These are phyloP conservation scores for Triplophysa yarkandensis DNA, from an alignment of 2,797 vertebrate genomes.

Conservation along the genomic window DNA sequence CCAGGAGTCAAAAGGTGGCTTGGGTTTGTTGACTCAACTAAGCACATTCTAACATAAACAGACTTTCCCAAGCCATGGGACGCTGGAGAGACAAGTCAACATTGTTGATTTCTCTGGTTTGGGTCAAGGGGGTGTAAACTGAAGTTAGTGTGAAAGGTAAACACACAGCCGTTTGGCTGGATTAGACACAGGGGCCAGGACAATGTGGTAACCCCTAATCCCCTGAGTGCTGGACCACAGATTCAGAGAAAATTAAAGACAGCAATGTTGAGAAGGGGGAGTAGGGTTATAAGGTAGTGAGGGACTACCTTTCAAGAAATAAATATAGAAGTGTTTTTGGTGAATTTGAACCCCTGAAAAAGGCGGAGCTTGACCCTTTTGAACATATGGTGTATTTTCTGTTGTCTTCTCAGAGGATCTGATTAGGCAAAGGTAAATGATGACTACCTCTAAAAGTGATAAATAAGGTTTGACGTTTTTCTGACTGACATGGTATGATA, in stretches of 20 bases:
- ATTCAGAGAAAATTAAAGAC: conserved; percentile 46
- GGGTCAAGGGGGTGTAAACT: conserved; percentile 49
- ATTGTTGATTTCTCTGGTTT: conserved; percentile 46
- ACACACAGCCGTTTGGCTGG: conserved; percentile 40
- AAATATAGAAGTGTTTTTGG: conserved; percentile 33
- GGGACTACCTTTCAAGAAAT: conserved; percentile 28
- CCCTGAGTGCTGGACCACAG: conserved; percentile 44
- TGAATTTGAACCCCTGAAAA: conserved; percentile 44
- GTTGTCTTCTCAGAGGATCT: conserved; percentile 14
- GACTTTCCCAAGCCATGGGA: no score
- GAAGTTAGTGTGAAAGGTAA: conserved; percentile 48
- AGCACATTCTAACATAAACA: no score
- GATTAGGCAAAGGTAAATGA: not conserved
- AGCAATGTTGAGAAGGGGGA: conserved; percentile 3
- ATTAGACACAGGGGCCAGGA: conserved; percentile 44
- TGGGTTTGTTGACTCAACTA: no score
- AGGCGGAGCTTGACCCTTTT: conserved; percentile 9
- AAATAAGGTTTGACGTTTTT: not conserved
- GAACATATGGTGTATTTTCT: conserved; percentile 6
- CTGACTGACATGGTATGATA: conserved; percentile 1
- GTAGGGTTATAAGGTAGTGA: conserved; percentile 35
- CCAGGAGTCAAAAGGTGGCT: no score
- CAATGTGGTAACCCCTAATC: conserved; percentile 40
- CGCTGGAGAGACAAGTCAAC: conserved; percentile 8
- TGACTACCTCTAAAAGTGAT: not conserved